Percentiles rank a stretch among this genome's conserved stretches.
These are phyloP conservation scores for Pontoporia blainvillei DNA, from an alignment of 2,113 vertebrate genomes.

Conservation along the genomic window DNA sequence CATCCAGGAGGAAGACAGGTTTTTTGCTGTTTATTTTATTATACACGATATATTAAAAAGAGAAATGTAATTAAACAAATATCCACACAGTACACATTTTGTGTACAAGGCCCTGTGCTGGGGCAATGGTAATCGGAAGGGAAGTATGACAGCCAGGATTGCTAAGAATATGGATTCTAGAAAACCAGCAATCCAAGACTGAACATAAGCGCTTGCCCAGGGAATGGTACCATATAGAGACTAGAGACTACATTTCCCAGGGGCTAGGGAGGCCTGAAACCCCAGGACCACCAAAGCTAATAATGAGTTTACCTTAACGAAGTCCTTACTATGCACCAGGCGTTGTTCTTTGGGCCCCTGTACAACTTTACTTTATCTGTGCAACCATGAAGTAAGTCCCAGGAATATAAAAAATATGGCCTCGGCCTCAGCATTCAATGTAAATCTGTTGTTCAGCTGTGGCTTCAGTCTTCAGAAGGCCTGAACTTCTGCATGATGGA, in stretches of 20 bases:
- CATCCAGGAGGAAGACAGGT: background rate
- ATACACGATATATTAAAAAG: background rate
- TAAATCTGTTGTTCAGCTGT: background rate
- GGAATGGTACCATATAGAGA: background rate
- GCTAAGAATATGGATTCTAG: background rate
- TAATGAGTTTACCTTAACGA: background rate
- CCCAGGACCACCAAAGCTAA: background rate
- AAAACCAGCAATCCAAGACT: background rate
- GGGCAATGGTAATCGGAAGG: background rate
- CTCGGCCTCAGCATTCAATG: background rate
- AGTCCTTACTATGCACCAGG: background rate
- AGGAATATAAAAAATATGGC: background rate
- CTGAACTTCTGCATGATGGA: background rate
- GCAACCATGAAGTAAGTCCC: background rate
- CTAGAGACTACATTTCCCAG: background rate
- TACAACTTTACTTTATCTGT: background rate
- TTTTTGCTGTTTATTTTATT: slow-evolving; percentile 40
- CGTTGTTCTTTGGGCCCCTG: too few relatives aligned
- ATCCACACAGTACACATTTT: background rate
- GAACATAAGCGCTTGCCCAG: background rate
- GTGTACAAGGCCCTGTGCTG: background rate
- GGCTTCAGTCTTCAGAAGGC: background rate
- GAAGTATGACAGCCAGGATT: background rate
- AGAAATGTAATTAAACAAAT: background rate
- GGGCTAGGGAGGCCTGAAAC: background rate